Evolutionary conservation across 1,140 invertebrate genomes (phyloP), one percentile per base, ranked within the genome.

Genomic region (Drosophila hydei): DNA sequence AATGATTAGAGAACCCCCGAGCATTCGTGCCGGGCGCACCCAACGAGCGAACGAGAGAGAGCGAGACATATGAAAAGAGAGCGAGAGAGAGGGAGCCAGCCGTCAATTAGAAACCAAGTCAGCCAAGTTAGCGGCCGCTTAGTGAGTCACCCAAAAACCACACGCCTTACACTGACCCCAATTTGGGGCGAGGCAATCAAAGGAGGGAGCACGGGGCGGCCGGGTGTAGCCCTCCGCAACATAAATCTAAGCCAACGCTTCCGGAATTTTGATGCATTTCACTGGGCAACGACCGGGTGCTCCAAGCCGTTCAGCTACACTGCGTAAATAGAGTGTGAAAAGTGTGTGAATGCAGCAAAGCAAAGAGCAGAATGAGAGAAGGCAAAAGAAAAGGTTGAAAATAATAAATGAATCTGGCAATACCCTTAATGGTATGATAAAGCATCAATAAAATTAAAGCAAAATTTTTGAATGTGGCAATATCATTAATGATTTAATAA

Each of bases 201-300:
- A 36, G 40, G 54, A 52, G 30, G 1, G 48, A 33, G 12, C 1
- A 33, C n/a, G n/a, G 45, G 23, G 58, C 12, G 25, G 30, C 0
- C 6, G 18, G 43, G 40, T 33, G 30, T 33, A 8, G 11, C 30
- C 11, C 30, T 33, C n/a, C 38, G 38, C 47, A 72, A 40, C 69
- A 85, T 77, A 84, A 79, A 85, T 85, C 68, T 58, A 70, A 85
- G 36, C 27, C 56, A 76, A 45, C 72, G 64, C 79, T 84, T 83
- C 79, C 79, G 79, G 79, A 84, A 83, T 83, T 75, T 72, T 79
- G 72, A 83, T 83, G 79, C 79, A 83, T 84, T 76, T 65, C 43
- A 64, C 79, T 72, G 51, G 58, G 23, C 61, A 38, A 40, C 33
- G 63, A 42, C 63, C 59, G 54, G 54, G 19, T 63, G 62, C 21